Percentiles rank a stretch among this genome's conserved stretches.
phyloP scores from a whole-genome alignment of 1,140 invertebrate genomes.

The Trachelipus rathkii region DNA sequence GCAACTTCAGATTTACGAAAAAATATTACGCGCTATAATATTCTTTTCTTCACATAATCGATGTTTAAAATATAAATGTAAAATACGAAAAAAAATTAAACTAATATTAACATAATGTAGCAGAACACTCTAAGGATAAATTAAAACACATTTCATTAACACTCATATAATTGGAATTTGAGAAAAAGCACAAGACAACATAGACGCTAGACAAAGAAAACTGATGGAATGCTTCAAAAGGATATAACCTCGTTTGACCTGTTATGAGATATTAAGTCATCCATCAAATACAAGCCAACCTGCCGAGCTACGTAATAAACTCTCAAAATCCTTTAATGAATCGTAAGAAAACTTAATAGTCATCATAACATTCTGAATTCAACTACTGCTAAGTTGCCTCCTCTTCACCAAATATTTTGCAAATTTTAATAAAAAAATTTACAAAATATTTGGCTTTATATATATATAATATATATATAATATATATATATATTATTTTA shows the following conservation, averaged over 20 bases:
- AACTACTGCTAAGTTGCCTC: not conserved
- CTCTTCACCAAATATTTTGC: not conserved
- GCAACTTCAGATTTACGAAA: too few species aligned
- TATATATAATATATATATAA: too few species aligned
- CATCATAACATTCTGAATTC: not conserved
- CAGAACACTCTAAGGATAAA: not conserved
- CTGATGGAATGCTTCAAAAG: not conserved
- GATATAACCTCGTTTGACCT: not conserved
- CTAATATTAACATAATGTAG: too few species aligned
- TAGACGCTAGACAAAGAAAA: slow-evolving; percentile 1
- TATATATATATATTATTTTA: too few species aligned
- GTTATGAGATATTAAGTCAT: too few species aligned
- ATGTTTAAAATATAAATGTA: too few species aligned
- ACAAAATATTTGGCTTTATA: too few species aligned
- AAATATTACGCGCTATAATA: too few species aligned
- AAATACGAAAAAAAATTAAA: too few species aligned
- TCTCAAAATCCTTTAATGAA: not conserved
- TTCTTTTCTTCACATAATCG: too few species aligned
- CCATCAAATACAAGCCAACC: too few species aligned
- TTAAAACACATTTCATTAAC: not conserved
- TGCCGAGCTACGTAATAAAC: not conserved
- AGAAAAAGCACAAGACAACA: slow-evolving; percentile 6
- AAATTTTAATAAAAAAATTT: not conserved
- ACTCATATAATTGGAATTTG: slow-evolving; percentile 8
- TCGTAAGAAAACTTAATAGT: not conserved